phyloP scores from a whole-genome alignment of 2,113 vertebrate species.

The Ammodytes marinus region DNA sequence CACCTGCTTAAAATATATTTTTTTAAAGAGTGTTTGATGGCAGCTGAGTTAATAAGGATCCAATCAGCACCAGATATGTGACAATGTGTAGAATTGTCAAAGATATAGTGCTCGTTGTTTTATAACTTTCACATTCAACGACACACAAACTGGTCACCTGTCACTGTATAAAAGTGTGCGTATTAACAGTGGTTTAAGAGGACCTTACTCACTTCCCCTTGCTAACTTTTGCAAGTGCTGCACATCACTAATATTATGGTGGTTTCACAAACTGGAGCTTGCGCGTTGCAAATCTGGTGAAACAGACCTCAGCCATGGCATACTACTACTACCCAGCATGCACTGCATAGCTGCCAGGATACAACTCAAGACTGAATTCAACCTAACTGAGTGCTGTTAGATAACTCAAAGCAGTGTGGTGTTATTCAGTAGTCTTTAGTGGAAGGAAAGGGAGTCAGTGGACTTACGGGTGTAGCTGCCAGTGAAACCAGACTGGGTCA shows the following conservation, averaged over 20 bases:
- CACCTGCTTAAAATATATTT: no score
- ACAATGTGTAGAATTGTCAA: no score
- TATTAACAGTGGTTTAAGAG: background rate
- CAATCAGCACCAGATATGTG: background rate
- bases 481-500: conserved; percentile 89
- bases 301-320: no score
- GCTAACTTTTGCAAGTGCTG: no score
- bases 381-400: background rate
- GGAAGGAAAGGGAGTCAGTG: background rate
- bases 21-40: no score
- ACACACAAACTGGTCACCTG: background rate
- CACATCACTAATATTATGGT: background rate
- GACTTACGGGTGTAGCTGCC: conserved; percentile 89
- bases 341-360: no score
- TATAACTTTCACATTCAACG: background rate
- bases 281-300: no score
- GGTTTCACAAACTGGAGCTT: background rate
- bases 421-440: no score
- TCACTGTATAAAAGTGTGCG: background rate
- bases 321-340: no score
- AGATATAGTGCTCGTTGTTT: no score
- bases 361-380: background rate
- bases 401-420: background rate
- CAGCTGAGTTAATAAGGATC: background rate
- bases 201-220: background rate